Percentiles rank a stretch among this genome's conserved stretches.
phyloP scores from a whole-genome alignment of 2,797 vertebrate genomes.

The Gallinago stenura region DNA sequence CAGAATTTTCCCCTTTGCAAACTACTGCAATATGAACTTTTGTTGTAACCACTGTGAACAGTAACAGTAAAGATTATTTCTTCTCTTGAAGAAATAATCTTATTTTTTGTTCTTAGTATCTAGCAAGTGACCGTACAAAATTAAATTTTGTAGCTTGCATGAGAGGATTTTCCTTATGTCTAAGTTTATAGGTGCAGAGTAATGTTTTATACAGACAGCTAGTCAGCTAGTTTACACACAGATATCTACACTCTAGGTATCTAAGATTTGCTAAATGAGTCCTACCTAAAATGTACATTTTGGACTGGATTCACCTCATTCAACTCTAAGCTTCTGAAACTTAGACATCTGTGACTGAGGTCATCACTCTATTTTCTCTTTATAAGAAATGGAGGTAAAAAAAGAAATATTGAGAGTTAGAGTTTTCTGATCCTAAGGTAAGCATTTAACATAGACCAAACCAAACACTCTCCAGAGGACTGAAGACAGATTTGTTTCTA shows the following conservation, averaged over 20 bases:
- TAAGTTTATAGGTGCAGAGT: background rate
- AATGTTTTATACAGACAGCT: background rate
- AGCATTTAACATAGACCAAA: background rate
- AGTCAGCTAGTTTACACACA: background rate
- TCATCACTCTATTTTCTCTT: background rate
- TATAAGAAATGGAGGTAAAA: background rate
- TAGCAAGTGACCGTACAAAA: background rate
- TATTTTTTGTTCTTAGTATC: background rate
- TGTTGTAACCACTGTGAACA: background rate
- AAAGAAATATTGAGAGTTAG: background rate
- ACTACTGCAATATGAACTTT: background rate
- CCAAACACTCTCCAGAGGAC: background rate
- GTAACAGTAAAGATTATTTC: background rate
- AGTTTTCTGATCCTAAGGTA: background rate
- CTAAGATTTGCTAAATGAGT: background rate
- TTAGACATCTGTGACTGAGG: background rate
- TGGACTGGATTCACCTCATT: background rate
- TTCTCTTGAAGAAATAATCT: background rate
- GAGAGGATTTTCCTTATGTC: background rate
- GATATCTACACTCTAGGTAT: background rate
- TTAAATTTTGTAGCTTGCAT: background rate
- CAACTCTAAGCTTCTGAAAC: slow-evolving; percentile 1
- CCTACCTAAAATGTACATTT: background rate
- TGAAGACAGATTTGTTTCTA: background rate
- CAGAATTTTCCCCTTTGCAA: background rate